phyloP scores from a whole-genome alignment of 1,140 invertebrate species.

The Drosophila paulistorum region DNA sequence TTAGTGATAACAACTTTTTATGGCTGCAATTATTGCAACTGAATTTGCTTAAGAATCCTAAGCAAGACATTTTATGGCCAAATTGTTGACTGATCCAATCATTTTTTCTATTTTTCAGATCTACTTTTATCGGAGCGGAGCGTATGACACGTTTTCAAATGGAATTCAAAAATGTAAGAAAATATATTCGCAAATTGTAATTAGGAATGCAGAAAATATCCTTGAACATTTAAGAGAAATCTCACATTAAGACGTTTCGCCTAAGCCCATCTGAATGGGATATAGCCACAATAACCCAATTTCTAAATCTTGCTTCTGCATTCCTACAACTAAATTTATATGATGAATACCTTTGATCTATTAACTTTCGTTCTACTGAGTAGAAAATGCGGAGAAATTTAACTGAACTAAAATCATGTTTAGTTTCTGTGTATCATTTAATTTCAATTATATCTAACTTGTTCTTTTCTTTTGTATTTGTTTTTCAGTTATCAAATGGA shows the following conservation, averaged over 20 bases:
- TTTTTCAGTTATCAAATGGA: background rate
- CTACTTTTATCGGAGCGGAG: background rate
- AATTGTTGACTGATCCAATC: background rate
- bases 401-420: constrained; percentile 40
- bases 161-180: background rate
- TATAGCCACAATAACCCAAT: too few relatives aligned
- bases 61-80: background rate
- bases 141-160: too few relatives aligned
- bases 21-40: constrained; percentile 76
- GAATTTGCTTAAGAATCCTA: constrained; percentile 19
- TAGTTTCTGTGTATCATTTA: background rate
- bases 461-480: constrained; percentile 1
- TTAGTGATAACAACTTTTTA: constrained; percentile 56
- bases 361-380: constrained; percentile 81
- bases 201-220: too few relatives aligned
- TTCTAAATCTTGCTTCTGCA: background rate
- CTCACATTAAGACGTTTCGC: background rate
- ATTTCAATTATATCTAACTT: background rate
- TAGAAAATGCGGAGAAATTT: constrained; percentile 62
- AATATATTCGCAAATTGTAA: background rate
- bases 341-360: constrained; percentile 73
- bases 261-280: too few relatives aligned
- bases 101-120: background rate
- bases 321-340: constrained; percentile 20
- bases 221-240: too few relatives aligned